Conservation (phyloP, 2,797 vertebrate species). For the Platalea minor region DNA sequence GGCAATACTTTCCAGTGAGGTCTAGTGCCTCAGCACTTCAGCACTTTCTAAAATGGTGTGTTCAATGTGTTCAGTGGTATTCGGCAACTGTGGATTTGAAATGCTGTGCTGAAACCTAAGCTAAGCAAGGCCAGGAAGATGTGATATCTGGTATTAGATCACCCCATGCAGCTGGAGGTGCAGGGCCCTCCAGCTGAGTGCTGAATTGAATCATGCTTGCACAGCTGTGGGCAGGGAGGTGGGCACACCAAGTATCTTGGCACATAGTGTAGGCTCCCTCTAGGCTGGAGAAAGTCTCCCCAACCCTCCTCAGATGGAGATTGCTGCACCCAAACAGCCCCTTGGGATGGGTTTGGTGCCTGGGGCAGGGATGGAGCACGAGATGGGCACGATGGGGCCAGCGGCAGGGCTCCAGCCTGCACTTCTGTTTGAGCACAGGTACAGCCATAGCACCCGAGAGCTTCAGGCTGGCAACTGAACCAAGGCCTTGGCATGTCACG, state of each 20-base stretch:
- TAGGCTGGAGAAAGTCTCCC: background rate
- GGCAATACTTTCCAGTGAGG: background rate
- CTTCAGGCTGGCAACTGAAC: background rate
- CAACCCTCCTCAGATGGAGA: background rate
- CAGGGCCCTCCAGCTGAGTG: background rate
- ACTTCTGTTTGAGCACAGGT: background rate
- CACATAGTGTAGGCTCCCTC: rapidly evolving
- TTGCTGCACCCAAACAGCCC: background rate
- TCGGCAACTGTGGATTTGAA: background rate
- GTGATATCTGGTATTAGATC: background rate
- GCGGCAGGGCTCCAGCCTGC: background rate
- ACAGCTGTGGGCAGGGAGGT: background rate
- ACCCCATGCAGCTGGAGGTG: rapidly evolving
- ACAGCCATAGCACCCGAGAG: rapidly evolving
- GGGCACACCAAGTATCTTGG: background rate
- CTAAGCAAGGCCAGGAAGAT: background rate
- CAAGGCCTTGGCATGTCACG: background rate
- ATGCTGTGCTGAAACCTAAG: background rate
- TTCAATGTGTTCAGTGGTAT: rapidly evolving
- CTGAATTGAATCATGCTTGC: background rate
- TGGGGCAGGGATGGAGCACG: background rate
- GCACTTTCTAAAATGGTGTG: rapidly evolving
- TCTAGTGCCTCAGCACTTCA: background rate
- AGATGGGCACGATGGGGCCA: background rate
- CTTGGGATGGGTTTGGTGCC: background rate